Conservation (phyloP, 2,888 invertebrate species). For the Ormyrus pomaceus region DNA sequence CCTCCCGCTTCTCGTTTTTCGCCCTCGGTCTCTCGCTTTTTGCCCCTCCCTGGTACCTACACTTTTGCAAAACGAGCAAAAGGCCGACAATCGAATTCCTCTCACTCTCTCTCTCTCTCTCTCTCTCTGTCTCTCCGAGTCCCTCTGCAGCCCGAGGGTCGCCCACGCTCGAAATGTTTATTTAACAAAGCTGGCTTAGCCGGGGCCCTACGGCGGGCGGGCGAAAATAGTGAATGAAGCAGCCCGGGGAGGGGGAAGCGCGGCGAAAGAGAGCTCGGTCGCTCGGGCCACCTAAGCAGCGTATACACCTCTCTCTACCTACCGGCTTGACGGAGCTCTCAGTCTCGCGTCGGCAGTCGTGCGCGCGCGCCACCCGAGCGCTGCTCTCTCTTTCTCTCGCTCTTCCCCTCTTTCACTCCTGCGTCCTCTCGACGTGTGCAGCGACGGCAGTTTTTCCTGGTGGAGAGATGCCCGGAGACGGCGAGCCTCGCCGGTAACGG, state of each 20-base stretch:
- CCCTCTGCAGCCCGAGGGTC: too few species aligned
- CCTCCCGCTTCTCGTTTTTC: not conserved
- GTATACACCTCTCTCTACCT: too few species aligned
- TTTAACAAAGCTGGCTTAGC: too few species aligned
- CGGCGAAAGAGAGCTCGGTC: not conserved
- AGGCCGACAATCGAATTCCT: too few species aligned
- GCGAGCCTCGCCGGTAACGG: not conserved
- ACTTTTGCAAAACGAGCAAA: not conserved
- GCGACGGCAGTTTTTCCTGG: not conserved
- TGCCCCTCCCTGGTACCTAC: not conserved
- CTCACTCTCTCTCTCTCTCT: too few species aligned
- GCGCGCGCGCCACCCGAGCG: constrained; percentile 2
- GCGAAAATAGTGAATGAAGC: too few species aligned
- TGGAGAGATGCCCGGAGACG: not conserved
- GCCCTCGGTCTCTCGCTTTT: not conserved
- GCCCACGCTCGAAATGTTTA: too few species aligned
- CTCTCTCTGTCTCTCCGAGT: too few species aligned
- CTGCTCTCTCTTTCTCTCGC: not conserved
- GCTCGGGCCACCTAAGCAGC: not conserved
- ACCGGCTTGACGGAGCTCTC: too few species aligned
- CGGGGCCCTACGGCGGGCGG: too few species aligned
- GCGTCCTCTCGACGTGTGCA: not conserved
- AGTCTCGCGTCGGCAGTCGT: not conserved
- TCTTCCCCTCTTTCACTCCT: not conserved
- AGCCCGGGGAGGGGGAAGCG: not conserved